Evolutionary conservation across 1,140 invertebrate species (phyloP).

Genomic region (Contarinia nasturtii): DNA sequence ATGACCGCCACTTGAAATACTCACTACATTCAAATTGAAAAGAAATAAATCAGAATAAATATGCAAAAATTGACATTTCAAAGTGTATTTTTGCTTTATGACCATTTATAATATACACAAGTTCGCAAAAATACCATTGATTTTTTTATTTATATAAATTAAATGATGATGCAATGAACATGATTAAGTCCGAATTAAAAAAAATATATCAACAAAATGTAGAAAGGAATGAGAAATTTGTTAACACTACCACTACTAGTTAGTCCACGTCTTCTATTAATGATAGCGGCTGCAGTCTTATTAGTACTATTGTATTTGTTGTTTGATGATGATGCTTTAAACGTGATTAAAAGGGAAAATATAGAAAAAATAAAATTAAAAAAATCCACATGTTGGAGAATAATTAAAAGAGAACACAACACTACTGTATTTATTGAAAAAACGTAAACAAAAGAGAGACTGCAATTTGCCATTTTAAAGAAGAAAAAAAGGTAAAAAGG

Average conservation of each 20-base stretch:
- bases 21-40: slow-evolving; percentile 24
- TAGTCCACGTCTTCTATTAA: slow-evolving; percentile 33
- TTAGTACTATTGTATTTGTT: slow-evolving; percentile 8
- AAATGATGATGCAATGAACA: not conserved
- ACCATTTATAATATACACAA: no score
- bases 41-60: not conserved
- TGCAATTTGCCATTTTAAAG: no score
- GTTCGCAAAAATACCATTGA: not conserved
- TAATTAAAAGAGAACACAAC: no score
- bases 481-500: no score
- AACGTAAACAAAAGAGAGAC: no score
- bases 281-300: slow-evolving; percentile 22
- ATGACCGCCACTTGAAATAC: slow-evolving; percentile 41
- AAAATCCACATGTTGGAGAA: no score
- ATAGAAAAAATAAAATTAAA: no score
- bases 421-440: no score
- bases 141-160: no score
- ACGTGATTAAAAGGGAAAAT: no score
- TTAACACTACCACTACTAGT: slow-evolving; percentile 35
- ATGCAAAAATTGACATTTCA: not conserved
- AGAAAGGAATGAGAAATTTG: slow-evolving; percentile 6
- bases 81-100: not conserved
- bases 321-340: slow-evolving; percentile 12
- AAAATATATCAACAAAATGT: not conserved
- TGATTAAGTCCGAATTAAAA: no score